A percentile compares a stretch with the other conserved stretches of the same genome.
These are phyloP conservation scores for Lasaia peninsularis DNA, from an alignment of 1,140 invertebrate genomes.

Conservation along the genomic window DNA sequence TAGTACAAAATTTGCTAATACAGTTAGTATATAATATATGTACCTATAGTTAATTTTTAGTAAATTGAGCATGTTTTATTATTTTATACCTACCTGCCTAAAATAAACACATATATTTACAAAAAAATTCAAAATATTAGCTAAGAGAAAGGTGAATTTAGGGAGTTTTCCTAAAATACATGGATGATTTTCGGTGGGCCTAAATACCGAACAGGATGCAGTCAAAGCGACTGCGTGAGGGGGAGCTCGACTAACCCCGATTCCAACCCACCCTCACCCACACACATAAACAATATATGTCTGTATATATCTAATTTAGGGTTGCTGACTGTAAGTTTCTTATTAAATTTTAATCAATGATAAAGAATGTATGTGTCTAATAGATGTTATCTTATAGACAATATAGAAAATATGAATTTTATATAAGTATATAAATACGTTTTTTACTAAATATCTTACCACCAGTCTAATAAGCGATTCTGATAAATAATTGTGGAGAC, in stretches of 20 bases:
- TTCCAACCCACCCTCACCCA: conserved; percentile 43
- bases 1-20: no score
- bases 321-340: background rate
- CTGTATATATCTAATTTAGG: background rate
- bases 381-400: no score
- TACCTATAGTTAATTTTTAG: no score
- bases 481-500: no score
- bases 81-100: no score
- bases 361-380: no score
- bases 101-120: background rate
- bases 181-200: conserved; percentile 15
- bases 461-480: no score
- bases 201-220: conserved; percentile 51
- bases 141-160: background rate
- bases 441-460: background rate
- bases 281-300: conserved; percentile 22
- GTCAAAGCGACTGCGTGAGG: conserved; percentile 50
- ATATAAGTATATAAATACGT: no score
- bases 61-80: no score
- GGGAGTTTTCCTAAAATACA: conserved; percentile 1
- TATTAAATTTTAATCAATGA: no score
- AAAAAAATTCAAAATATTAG: background rate
- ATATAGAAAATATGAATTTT: no score
- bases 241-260: conserved; percentile 64
- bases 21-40: no score